Evolutionary conservation across 1,140 invertebrate genomes (phyloP).

Genomic region (Neodiprion lecontei): DNA sequence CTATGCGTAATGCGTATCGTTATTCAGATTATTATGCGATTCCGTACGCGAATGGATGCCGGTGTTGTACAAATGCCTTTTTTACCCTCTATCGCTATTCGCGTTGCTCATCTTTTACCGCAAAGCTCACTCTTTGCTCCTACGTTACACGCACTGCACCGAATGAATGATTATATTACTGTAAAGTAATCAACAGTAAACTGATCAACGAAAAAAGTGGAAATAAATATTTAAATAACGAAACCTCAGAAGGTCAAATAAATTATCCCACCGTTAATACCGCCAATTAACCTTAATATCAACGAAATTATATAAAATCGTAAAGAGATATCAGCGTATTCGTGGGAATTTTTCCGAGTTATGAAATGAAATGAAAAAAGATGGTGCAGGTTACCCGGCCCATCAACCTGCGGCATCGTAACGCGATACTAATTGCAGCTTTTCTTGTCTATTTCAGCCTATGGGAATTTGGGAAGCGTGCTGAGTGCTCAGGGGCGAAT

Average conservation of each 20-base stretch:
- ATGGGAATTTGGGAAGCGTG: conserved; percentile 92
- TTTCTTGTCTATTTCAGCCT: conserved; percentile 71
- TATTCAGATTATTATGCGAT: background rate
- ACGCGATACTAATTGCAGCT: background rate
- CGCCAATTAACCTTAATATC: too few species aligned
- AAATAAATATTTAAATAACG: too few species aligned
- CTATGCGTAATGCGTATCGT: conserved; percentile 9
- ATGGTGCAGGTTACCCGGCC: background rate
- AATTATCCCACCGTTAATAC: too few species aligned
- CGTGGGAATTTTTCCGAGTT: conserved; percentile 12
- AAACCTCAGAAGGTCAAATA: too few species aligned
- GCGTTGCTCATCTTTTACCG: background rate
- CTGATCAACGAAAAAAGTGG: too few species aligned
- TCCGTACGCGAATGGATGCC: background rate
- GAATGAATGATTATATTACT: too few species aligned
- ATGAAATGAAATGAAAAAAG: background rate
- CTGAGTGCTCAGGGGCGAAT: conserved; percentile 84
- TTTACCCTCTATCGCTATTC: background rate
- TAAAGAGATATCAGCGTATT: too few species aligned
- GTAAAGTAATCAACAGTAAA: too few species aligned
- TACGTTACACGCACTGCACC: too few species aligned
- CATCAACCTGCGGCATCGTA: background rate
- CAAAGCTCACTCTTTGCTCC: too few species aligned
- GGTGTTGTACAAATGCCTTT: background rate
- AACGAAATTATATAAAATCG: too few species aligned